Base-by-base conservation (phyloP, 1,140 invertebrate genomes). In the Mesaphorura yosii region DNA sequence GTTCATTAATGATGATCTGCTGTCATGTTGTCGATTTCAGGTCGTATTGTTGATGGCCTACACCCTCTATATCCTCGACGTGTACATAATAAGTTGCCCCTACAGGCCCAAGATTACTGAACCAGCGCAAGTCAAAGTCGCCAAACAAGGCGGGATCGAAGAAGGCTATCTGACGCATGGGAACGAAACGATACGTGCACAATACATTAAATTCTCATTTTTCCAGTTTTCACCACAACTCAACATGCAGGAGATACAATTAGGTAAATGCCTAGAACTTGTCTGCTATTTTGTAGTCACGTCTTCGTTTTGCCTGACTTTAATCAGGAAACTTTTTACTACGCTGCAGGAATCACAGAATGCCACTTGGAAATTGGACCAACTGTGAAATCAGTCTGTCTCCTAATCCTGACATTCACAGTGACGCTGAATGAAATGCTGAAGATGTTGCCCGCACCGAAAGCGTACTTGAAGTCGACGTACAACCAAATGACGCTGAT, bases 21-120 rank as follows among this genome's bases (percentile, higher is more conserved):
- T n/a, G 2, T 19, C 49, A n/a, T 20, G 19, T 19, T 40, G 17
- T 45, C 51, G n/a, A 44, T 50, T 45, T 1, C 38, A 62, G 56
- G 51, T 58, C 14, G 48, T 84, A 5, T 86, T 86, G 62, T 83
- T 84, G 1, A 67, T 76, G 0, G 67, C 84, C 20, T 85, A 82
- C 58, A 83, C 81, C 5, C 64, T 76, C 6, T 86, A 82, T 58
- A 76, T 84, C 34, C 66, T 78, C 1, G 78, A 80, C 2, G 68
- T 68, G 1, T 74, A 70, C 51, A 41, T 72, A 1, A 60, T 58
- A 15, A 60, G 60, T 27, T 65, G 60, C 53, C 58, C 60, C 12
- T 63, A 63, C 25, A 51, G 61, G 25, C 61, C 61, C 17, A 59
- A 58, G 51, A 60, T 59, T 27, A 63, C 61, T 0, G 61, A 63